phyloP scores from a whole-genome alignment of 2,888 invertebrate genomes.

The Scaptomyza polygonia region DNA sequence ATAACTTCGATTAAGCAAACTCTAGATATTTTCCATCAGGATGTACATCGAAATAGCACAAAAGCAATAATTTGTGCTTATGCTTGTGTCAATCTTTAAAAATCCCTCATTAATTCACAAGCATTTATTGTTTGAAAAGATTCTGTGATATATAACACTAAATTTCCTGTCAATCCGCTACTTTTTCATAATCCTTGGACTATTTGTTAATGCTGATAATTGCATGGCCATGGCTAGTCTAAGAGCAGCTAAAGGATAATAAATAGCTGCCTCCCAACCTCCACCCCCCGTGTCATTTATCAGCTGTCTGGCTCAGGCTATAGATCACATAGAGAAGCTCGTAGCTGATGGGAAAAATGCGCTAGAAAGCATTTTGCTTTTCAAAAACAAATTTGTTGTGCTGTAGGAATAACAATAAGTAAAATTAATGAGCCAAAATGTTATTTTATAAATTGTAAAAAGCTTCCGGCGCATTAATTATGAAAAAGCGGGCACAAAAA shows the following conservation, averaged over 20 bases:
- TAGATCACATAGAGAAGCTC: slow-evolving; percentile 40
- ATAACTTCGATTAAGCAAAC: no score
- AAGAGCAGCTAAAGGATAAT: slow-evolving; percentile 41
- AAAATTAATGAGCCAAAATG: slow-evolving; percentile 77
- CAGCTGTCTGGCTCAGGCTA: slow-evolving; percentile 48
- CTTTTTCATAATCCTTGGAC: slow-evolving; percentile 40
- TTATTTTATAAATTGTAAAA: slow-evolving; percentile 78
- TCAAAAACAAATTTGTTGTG: slow-evolving; percentile 64
- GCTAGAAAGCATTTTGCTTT: slow-evolving; percentile 55
- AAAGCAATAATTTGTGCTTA: background rate
- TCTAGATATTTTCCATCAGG: no score
- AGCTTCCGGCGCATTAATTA: slow-evolving; percentile 75
- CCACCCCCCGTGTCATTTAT: slow-evolving; percentile 48
- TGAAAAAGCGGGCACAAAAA: slow-evolving; percentile 35
- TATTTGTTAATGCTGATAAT: slow-evolving; percentile 56
- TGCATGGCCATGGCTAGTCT: slow-evolving; percentile 13
- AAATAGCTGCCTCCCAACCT: slow-evolving; percentile 42
- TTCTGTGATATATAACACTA: slow-evolving; percentile 31
- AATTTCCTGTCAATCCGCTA: slow-evolving; percentile 9
- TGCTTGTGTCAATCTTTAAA: background rate
- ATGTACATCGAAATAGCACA: background rate
- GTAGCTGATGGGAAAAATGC: slow-evolving; percentile 44
- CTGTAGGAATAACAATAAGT: slow-evolving; percentile 63
- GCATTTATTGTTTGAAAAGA: background rate
- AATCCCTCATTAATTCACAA: no score